These are phyloP conservation scores for Anthopleura sola DNA, from an alignment of 64 coral and sea anemone species.

Conservation along the genomic window DNA sequence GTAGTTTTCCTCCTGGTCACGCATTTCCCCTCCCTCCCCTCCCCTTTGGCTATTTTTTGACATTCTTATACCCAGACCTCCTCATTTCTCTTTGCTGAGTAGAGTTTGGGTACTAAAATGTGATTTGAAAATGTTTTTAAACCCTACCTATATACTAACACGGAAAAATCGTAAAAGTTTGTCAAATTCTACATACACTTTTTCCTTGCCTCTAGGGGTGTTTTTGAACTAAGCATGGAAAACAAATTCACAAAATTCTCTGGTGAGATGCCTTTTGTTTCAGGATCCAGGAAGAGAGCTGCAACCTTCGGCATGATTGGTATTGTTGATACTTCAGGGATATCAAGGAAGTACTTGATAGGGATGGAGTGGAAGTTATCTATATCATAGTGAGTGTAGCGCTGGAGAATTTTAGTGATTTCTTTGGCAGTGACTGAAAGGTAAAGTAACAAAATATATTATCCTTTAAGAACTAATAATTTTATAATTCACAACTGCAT, in stretches of 20 bases:
- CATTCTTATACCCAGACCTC: too few relatives aligned
- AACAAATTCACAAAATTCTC: constrained; percentile 33
- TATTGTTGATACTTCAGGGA: constrained; percentile 58
- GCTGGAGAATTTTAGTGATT: constrained; percentile 36
- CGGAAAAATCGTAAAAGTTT: not conserved
- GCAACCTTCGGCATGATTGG: constrained; percentile 52
- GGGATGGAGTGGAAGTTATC: constrained; percentile 22
- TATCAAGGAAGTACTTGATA: constrained; percentile 35
- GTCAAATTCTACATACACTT: constrained; percentile 29
- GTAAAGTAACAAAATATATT: not conserved
- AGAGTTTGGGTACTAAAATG: too few relatives aligned
- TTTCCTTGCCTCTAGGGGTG: constrained; percentile 35
- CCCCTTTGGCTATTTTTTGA: too few relatives aligned
- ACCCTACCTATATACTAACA: too few relatives aligned
- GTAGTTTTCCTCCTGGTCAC: too few relatives aligned
- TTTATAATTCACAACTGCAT: not conserved
- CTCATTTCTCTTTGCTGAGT: too few relatives aligned
- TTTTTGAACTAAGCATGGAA: constrained; percentile 33
- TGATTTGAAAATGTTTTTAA: too few relatives aligned
- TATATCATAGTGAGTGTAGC: constrained; percentile 43
- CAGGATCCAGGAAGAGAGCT: constrained; percentile 15
- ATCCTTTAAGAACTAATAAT: not conserved
- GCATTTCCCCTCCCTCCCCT: too few relatives aligned
- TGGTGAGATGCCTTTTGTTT: constrained; percentile 13
- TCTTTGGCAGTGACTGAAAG: constrained; percentile 45